Evolutionary conservation across 2,888 invertebrate species (phyloP), one percentile per base, ranked within the genome.

Genomic region (Hemaris fuciformis): DNA sequence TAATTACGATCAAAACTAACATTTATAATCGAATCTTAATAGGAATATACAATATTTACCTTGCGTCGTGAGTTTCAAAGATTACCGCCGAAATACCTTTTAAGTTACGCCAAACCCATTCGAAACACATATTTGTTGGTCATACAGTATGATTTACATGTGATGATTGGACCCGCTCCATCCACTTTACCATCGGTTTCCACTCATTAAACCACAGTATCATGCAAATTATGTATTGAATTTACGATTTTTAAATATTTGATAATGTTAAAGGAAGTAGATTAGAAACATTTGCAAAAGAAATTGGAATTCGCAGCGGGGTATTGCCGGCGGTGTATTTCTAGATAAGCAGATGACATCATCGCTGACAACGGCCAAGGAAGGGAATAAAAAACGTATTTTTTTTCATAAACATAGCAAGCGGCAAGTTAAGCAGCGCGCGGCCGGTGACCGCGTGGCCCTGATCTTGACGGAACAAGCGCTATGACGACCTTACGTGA

Each of bases 401-500:
- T 65, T 73, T 81, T 81, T 79, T 79, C 78, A 77, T 74, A 70
- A 81, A 79, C 67, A 75, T 75, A 76, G 77, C 72, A 79, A 81
- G 79, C 79, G 78, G 74, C 79, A 76, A 80, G 77, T 80, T 80
- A 76, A 69, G 70, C 63, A 66, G 70, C 67, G 75, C 71, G 76
- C 77, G 85, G 84, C 79, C 86, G 79, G 80, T 81, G 88, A 88
- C 87, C 87, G 84, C 80, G 73, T 85, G 86, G 84, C 90, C 89
- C 80, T 90, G 91, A 90, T 90, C 89, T 90, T 89, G 86, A 76
- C 79, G 79, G 81, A 84, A 80, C 76, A 72, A 74, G 70, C 71
- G 66, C 64, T 62, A 66, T 74, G 72, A 75, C 75, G 77, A 79
- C 78, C 76, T 81, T 72, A 66, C 59, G 64, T 70, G 67, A 75